Evolutionary conservation across 2,888 invertebrate genomes (phyloP), one percentile per base, ranked within the genome.

Genomic region (Chrysolina oricalcia): DNA sequence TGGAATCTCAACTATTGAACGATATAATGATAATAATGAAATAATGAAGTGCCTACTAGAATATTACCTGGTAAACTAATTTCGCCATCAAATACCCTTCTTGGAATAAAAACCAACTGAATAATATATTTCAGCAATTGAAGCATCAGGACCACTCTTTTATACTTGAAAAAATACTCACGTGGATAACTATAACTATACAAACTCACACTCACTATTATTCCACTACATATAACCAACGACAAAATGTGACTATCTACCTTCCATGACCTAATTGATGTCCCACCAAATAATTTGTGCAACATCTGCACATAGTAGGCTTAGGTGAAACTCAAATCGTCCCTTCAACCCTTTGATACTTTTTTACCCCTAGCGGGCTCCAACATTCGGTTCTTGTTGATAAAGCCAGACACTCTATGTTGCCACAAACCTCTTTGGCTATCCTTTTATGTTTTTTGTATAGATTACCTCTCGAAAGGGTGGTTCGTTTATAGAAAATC

Each of bases 371-470:
- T 77, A 74, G 76, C 70, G 76, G 63, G 78, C 64, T 62, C 35
- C 67, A 71, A 75, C 72, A 75, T 76, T 66, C 74, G 46, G 73
- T 78, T 79, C 75, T 74, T 73, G 81, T 85, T 87, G 86, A 87
- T 87, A 87, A 86, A 86, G 83, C 85, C 85, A 83, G 85, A 87
- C 87, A 88, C 88, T 88, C 87, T 84, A 87, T 87, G 86, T 85
- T 85, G 87, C 88, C 88, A 80, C 88, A 89, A 85, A 88, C 85
- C 87, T 88, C 87, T 87, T 87, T 84, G 83, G 79, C 83, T 86
- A 88, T 88, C 88, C 87, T 88, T 88, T 88, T 88, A 88, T 87
- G 87, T 88, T 87, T 87, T 87, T 85, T 86, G 83, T 84, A 83
- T 85, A 85, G 85, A 85, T 82, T 84, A 83, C 84, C 85, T 86